Conservation (phyloP, 2,797 vertebrate species). For the Cetoscarus ocellatus region DNA sequence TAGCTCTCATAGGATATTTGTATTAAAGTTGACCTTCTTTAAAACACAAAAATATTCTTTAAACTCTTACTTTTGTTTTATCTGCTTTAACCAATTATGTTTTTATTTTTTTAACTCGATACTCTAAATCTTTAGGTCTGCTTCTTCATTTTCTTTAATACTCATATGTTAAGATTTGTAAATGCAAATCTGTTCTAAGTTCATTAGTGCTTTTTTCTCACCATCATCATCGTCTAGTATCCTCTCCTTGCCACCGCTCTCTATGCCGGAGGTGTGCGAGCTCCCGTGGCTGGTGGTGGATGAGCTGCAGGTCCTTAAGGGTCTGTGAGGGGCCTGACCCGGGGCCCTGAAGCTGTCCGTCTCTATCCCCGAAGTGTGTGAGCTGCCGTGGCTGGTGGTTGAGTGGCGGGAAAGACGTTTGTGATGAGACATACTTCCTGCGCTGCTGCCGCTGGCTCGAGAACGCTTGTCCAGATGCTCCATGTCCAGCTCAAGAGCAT, state of each 20-base stretch:
- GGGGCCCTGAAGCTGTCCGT: constrained; percentile 88
- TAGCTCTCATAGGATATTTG: no score
- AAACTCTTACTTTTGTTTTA: no score
- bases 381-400: constrained; percentile 94
- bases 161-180: no score
- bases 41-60: no score
- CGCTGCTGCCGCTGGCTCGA: constrained; percentile 95
- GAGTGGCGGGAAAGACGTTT: constrained; percentile 94
- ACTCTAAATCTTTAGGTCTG: no score
- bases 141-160: no score
- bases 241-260: constrained; percentile 94
- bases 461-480: constrained; percentile 96
- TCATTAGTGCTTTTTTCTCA: neutral
- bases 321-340: constrained; percentile 83
- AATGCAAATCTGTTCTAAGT: no score
- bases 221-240: constrained; percentile 95
- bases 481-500: constrained; percentile 97
- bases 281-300: constrained; percentile 96
- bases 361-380: constrained; percentile 97
- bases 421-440: constrained; percentile 88
- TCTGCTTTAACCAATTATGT: no score
- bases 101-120: no score
- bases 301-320: constrained; percentile 93
- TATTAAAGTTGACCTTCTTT: no score
- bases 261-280: constrained; percentile 97